Base-by-base conservation (phyloP, 1,140 invertebrate species). In the Venturia canescens region DNA sequence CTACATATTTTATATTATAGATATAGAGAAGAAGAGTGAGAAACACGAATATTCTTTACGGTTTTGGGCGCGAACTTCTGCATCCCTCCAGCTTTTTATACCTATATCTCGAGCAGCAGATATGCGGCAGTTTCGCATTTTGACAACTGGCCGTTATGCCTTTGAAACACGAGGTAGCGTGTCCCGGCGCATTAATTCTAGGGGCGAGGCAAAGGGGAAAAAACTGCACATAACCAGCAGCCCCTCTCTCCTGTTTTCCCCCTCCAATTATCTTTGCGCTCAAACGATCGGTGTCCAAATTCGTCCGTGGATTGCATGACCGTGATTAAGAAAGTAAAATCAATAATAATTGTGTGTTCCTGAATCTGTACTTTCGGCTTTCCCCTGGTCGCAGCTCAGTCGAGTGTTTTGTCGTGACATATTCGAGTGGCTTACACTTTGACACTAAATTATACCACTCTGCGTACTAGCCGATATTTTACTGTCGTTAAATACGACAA, bases 61-160 rank as follows among this genome's bases (percentile, higher is more conserved):
- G n/a, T 29, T 72, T 29, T 66, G 21, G 70, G 15, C 29, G 5
- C 53, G 50, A 71, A 44, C 50, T n/a, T 57, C 31, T 29, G 60
- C 27, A 76, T 38, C 34, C 31, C 70, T 21, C n/a, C 44, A 48
- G 23, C 26, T 79, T 38, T 81, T 23, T 76, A 60, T 63, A 78
- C 57, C 15, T 80, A 74, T 80, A 63, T 72, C n/a, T 29, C 23
- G 31, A 50, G 44, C 31, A 60, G 63, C 77, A 81, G 66, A 83
- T 83, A 80, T 78, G 76, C 78, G 57, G 83, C 60, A 86, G 81
- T 85, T 89, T 86, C 82, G 81, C 82, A 86, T 88, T 89, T 89
- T 87, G 87, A 87, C 88, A 89, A 89, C 86, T 88, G 84, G 83
- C 87, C 83, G 84, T 89, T 89, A 87, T 83, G 79, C 86, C 74